phyloP scores from a whole-genome alignment of 2,888 invertebrate species.

The Cheilosia pagana region DNA sequence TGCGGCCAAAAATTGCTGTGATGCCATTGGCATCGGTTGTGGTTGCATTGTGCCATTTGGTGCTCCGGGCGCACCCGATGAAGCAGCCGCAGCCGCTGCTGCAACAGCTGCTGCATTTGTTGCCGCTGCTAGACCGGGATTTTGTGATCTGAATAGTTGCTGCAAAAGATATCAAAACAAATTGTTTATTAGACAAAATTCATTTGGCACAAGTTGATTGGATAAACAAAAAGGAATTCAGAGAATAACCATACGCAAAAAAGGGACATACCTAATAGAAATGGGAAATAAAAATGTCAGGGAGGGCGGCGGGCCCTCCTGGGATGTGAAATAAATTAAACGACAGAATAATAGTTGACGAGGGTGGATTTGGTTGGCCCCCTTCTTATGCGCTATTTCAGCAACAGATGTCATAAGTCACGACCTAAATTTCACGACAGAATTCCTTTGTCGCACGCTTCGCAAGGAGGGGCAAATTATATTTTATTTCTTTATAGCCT shows the following conservation, averaged over 20 bases:
- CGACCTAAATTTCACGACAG: conserved; percentile 72
- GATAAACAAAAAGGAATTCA: conserved; percentile 15
- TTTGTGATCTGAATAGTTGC: conserved; percentile 96
- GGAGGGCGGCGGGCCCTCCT: too few species aligned
- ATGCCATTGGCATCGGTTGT: conserved; percentile 90
- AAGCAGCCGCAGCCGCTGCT: conserved; percentile 81
- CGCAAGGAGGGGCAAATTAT: conserved; percentile 40
- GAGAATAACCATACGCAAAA: neutral
- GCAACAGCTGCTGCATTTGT: conserved; percentile 82
- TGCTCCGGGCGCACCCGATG: conserved; percentile 85
- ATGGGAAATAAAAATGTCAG: too few species aligned
- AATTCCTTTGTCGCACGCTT: conserved; percentile 20
- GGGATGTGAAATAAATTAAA: neutral
- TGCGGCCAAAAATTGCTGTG: conserved; percentile 89
- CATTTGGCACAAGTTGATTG: conserved; percentile 23
- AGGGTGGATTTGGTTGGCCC: conserved; percentile 6
- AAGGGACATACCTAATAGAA: conserved; percentile 12
- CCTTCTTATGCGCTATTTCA: conserved; percentile 29
- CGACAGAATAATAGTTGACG: neutral
- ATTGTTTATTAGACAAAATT: conserved; percentile 22
- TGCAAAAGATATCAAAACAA: conserved; percentile 81
- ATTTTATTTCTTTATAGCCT: conserved; percentile 53
- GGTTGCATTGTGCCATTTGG: conserved; percentile 89
- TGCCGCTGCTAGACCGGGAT: conserved; percentile 88
- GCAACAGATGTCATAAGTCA: conserved; percentile 76